Evolutionary conservation across 2,113 vertebrate genomes (phyloP).

Genomic region (Sebastes schlegelii): DNA sequence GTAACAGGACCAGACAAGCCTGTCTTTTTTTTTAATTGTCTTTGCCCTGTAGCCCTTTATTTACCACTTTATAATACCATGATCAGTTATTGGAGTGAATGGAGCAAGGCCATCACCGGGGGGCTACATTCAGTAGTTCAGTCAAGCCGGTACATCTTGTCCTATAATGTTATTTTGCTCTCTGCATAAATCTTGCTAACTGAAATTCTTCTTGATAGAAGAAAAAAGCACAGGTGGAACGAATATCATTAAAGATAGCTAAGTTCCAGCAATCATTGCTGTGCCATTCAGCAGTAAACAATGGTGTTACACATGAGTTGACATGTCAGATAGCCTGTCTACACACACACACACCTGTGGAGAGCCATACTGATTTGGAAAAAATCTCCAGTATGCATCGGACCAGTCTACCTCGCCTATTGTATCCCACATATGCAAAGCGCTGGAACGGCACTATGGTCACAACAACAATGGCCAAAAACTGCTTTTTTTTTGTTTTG

Average conservation of each 20-base stretch:
- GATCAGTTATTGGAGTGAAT: background rate
- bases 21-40: background rate
- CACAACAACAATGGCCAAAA: too few species aligned
- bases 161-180: background rate
- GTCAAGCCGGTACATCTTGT: background rate
- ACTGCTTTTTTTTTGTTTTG: too few species aligned
- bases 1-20: slow-evolving; percentile 4
- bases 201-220: background rate
- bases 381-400: too few species aligned
- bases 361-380: too few species aligned
- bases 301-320: background rate
- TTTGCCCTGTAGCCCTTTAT: slow-evolving; percentile 5
- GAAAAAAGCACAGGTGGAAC: background rate
- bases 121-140: background rate
- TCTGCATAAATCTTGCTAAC: background rate
- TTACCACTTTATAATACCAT: background rate
- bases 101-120: background rate
- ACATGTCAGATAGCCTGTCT: background rate
- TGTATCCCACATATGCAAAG: too few species aligned
- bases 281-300: background rate
- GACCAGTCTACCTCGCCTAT: too few species aligned
- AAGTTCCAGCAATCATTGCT: background rate
- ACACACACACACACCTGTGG: background rate
- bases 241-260: background rate
- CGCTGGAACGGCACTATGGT: too few species aligned